phyloP scores from a whole-genome alignment of 2,797 vertebrate species.

The Schizopygopsis malacanthus region DNA sequence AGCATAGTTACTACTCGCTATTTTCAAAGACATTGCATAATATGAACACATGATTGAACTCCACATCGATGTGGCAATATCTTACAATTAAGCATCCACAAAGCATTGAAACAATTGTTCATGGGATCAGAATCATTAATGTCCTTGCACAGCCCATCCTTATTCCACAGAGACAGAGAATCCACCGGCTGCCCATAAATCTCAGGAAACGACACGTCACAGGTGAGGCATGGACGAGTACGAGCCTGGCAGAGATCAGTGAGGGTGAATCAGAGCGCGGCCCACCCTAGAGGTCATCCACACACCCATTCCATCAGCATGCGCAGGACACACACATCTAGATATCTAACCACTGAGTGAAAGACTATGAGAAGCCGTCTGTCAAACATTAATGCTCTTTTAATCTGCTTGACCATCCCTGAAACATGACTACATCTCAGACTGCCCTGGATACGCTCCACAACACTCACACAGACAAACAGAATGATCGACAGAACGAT shows the following conservation, averaged over 20 bases:
- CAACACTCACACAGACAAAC: background rate
- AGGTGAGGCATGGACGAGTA: constrained; percentile 33
- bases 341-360: constrained; percentile 9
- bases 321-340: background rate
- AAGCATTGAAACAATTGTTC: background rate
- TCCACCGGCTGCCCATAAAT: background rate
- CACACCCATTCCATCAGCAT: constrained; percentile 14
- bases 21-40: constrained; percentile 2
- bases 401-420: constrained; percentile 18
- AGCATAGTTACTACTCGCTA: background rate
- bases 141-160: background rate
- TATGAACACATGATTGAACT: background rate
- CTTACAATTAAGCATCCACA: background rate
- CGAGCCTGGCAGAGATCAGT: constrained; percentile 32
- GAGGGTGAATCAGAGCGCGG: constrained; percentile 19
- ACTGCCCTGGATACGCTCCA: background rate
- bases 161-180: background rate
- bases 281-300: constrained; percentile 12
- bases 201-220: background rate
- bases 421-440: constrained; percentile 14
- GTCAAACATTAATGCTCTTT: constrained; percentile 9
- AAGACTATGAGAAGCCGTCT: background rate
- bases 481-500: no score
- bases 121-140: background rate
- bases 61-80: background rate